Conservation (phyloP, 2,113 vertebrate genomes). For the Phasianus colchicus region DNA sequence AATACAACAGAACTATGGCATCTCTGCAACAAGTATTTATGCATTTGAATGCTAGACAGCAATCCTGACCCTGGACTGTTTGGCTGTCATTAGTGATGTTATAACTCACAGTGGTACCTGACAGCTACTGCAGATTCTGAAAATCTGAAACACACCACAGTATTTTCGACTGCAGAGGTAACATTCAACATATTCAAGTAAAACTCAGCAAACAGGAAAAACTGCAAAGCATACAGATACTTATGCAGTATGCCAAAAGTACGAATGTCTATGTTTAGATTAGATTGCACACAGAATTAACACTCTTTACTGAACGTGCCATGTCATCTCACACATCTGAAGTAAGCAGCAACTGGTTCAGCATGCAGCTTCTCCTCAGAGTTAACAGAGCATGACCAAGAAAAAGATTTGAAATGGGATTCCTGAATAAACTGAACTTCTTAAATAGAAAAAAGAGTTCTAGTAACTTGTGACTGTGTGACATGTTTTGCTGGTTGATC, state of each 20-base stretch:
- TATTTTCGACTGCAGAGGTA: background rate
- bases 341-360: background rate
- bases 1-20: background rate
- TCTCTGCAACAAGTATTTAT: background rate
- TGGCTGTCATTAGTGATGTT: background rate
- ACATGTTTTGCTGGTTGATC: background rate
- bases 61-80: background rate
- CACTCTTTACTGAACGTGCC: background rate
- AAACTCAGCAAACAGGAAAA: background rate
- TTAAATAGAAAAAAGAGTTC: background rate
- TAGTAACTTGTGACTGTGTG: background rate
- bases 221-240: background rate
- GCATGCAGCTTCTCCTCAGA: background rate
- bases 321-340: background rate
- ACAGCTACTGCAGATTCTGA: background rate
- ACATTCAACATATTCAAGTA: background rate
- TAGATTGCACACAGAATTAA: slow-evolving; percentile 12
- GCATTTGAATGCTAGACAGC: slow-evolving; percentile 8
- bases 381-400: background rate
- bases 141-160: background rate
- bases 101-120: background rate
- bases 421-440: background rate
- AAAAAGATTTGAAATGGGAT: background rate
- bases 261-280: background rate
- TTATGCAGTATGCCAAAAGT: background rate